A percentile compares a stretch with the other conserved stretches of the same genome.
These are phyloP conservation scores for Tokudaia tokunoshimensis DNA, from an alignment of 2,797 vertebrate species.

Conservation along the genomic window DNA sequence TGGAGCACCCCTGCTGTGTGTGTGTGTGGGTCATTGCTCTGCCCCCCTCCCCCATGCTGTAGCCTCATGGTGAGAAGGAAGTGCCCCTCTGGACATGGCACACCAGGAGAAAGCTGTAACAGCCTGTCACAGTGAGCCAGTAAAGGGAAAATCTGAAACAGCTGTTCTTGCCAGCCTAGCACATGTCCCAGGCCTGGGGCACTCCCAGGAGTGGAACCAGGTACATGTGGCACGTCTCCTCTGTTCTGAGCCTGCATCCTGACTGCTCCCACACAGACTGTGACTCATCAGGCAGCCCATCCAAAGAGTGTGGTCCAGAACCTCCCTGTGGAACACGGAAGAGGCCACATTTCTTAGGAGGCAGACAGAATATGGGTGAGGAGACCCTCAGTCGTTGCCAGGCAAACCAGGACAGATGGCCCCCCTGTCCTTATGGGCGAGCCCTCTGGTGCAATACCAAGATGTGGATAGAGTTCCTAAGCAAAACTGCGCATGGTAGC, in stretches of 20 bases:
- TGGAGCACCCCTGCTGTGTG: background rate
- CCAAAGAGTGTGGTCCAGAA: background rate
- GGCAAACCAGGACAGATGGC: background rate
- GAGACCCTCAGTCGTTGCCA: background rate
- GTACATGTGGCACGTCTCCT: background rate
- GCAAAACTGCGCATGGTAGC: rapidly evolving
- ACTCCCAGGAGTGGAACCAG: background rate
- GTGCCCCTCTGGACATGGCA: background rate
- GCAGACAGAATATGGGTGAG: background rate
- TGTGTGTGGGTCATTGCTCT: too few species aligned
- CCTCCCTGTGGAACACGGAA: background rate
- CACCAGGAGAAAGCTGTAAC: background rate
- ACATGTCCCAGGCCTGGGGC: background rate
- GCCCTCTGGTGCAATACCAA: background rate
- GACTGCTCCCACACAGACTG: background rate
- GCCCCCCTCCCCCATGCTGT: background rate
- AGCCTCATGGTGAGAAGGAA: background rate
- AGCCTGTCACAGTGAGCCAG: background rate
- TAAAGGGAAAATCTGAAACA: background rate
- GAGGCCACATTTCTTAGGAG: background rate
- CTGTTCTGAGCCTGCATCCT: background rate
- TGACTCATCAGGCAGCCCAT: background rate
- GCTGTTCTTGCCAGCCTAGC: background rate
- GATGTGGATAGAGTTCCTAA: too few species aligned
- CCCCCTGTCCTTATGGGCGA: background rate